These are phyloP conservation scores for Agrochola lota DNA, from an alignment of 2,888 invertebrate species.

Conservation along the genomic window DNA sequence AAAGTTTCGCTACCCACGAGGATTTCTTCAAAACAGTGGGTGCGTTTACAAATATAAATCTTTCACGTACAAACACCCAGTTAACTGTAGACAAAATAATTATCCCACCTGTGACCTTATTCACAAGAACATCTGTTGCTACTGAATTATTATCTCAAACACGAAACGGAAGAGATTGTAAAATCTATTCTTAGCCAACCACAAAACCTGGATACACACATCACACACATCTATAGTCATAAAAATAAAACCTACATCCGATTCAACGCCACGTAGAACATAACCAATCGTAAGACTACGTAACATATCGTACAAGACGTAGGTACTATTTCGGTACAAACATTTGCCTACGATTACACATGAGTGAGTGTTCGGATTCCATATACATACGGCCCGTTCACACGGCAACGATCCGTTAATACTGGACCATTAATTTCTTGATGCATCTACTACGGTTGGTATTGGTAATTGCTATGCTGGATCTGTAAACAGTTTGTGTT, in stretches of 20 bases:
- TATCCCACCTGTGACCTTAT: slow-evolving; percentile 39
- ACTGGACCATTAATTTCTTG: slow-evolving; percentile 42
- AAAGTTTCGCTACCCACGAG: slow-evolving; percentile 6
- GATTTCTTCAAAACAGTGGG: slow-evolving; percentile 32
- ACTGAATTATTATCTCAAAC: slow-evolving; percentile 29
- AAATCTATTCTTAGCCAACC: slow-evolving; percentile 29
- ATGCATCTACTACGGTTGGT: slow-evolving; percentile 25
- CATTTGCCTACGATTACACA: slow-evolving; percentile 44
- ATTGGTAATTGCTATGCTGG: not conserved
- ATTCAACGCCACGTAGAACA: slow-evolving; percentile 34
- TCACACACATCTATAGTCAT: slow-evolving; percentile 22
- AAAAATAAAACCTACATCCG: slow-evolving; percentile 43
- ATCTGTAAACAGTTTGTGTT: slow-evolving; percentile 8
- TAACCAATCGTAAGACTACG: slow-evolving; percentile 52
- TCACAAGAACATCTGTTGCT: slow-evolving; percentile 13
- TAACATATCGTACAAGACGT: slow-evolving; percentile 50
- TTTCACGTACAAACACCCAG: slow-evolving; percentile 32
- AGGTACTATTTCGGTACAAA: slow-evolving; percentile 47
- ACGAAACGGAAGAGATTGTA: slow-evolving; percentile 26
- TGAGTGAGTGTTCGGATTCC: slow-evolving; percentile 20
- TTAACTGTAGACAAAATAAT: slow-evolving; percentile 29
- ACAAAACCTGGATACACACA: slow-evolving; percentile 23
- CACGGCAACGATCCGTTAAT: slow-evolving; percentile 24
- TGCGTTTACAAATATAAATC: slow-evolving; percentile 45
- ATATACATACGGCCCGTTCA: slow-evolving; percentile 29